These are phyloP conservation scores for Psittacula echo DNA, from an alignment of 2,797 vertebrate species.

Conservation along the genomic window DNA sequence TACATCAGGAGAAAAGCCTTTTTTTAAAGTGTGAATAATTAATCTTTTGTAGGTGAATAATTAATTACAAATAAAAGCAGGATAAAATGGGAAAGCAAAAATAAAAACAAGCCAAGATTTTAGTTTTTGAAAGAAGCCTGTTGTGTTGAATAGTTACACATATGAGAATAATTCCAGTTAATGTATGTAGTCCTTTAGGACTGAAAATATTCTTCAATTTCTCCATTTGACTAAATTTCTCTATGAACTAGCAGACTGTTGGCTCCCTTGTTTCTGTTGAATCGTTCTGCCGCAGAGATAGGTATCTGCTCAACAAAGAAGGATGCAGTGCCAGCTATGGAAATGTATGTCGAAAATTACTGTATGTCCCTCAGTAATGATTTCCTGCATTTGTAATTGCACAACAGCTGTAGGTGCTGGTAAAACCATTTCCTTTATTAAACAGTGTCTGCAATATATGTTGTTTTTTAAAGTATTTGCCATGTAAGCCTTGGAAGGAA, in stretches of 20 bases:
- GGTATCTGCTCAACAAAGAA: neutral
- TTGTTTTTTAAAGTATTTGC: neutral
- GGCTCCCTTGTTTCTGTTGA: neutral
- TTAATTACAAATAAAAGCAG: neutral
- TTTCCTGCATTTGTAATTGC: neutral
- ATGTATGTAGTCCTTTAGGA: neutral
- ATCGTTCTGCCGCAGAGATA: neutral
- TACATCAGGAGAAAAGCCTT: neutral
- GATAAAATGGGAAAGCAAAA: neutral
- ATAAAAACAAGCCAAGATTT: neutral
- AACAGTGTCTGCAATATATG: neutral
- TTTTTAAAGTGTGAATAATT: neutral
- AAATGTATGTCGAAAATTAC: neutral
- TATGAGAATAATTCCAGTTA: neutral
- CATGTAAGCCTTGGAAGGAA: neutral
- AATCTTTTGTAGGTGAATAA: neutral
- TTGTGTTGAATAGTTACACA: neutral
- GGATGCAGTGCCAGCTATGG: neutral
- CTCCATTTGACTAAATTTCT: neutral
- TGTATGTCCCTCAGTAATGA: neutral
- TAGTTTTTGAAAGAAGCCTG: neutral
- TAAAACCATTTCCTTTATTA: neutral
- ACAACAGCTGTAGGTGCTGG: neutral
- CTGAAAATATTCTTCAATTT: neutral
- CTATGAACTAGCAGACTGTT: neutral